Percentiles rank a stretch among this genome's conserved stretches.
Evolutionary conservation across 2,113 vertebrate genomes (phyloP).

Genomic region (Barnardius zonarius): DNA sequence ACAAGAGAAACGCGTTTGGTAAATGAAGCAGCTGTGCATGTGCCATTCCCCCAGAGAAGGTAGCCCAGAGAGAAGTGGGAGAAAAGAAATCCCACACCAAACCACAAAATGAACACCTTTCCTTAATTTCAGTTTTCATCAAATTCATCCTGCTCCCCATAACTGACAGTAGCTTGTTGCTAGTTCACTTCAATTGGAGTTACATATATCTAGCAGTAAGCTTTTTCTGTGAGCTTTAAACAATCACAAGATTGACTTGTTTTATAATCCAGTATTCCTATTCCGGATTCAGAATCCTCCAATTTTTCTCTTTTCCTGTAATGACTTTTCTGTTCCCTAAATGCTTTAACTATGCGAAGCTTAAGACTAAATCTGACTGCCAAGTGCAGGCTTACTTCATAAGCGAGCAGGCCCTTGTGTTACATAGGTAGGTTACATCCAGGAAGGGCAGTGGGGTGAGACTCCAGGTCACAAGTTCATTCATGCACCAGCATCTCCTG

Average conservation of each 20-base stretch:
- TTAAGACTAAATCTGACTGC: neutral
- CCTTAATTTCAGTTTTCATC: neutral
- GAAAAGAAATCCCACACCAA: neutral
- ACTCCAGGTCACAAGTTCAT: neutral
- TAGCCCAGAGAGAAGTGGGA: neutral
- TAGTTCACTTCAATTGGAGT: neutral
- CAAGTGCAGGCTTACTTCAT: neutral
- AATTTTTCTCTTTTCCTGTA: neutral
- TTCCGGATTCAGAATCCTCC: neutral
- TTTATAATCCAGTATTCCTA: neutral
- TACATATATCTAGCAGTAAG: neutral
- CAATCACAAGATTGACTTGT: neutral
- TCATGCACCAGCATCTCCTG: neutral
- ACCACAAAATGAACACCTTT: neutral
- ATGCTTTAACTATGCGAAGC: neutral
- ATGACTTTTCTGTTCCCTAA: neutral
- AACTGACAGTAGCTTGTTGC: neutral
- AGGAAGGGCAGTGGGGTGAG: neutral
- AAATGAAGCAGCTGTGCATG: neutral
- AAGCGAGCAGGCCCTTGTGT: neutral
- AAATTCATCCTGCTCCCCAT: neutral
- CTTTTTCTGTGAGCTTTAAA: neutral
- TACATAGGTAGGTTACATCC: neutral
- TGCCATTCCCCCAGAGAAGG: neutral
- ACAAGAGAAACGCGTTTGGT: neutral